Percentiles rank a stretch among this genome's conserved stretches.
Conservation (phyloP, 2,797 vertebrate genomes). For the Amniataba percoides region DNA sequence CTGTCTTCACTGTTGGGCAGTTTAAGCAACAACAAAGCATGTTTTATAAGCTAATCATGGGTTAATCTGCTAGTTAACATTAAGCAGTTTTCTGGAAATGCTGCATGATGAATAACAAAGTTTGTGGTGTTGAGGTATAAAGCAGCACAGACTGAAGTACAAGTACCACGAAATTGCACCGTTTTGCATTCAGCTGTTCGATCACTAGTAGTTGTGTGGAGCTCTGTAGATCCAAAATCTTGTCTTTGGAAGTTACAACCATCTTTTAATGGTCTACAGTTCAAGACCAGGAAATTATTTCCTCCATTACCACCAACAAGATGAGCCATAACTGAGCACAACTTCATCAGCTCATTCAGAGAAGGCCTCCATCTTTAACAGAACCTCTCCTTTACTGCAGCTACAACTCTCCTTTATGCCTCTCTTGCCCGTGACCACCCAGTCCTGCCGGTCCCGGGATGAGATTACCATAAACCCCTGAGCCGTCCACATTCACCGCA, state of each 20-base stretch:
- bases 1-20: no score
- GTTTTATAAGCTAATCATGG: neutral
- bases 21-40: no score
- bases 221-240: neutral
- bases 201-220: neutral
- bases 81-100: no score
- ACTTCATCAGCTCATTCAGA: constrained; percentile 47
- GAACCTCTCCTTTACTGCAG: constrained; percentile 56
- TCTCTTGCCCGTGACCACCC: constrained; percentile 38
- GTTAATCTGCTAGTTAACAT: neutral
- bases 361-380: constrained; percentile 22
- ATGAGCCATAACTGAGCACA: constrained; percentile 29
- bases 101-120: neutral
- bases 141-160: neutral
- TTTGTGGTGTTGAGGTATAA: neutral
- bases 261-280: constrained; percentile 20
- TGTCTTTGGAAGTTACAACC: no score
- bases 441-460: constrained; percentile 52
- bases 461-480: constrained; percentile 68
- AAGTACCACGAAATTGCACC: neutral
- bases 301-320: constrained; percentile 23
- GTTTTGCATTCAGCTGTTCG: neutral
- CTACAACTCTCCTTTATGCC: constrained; percentile 38
- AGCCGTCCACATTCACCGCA: constrained; percentile 36
- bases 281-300: neutral